Conservation (phyloP, 1,140 invertebrate species). For the Gonatopus flavifemur region DNA sequence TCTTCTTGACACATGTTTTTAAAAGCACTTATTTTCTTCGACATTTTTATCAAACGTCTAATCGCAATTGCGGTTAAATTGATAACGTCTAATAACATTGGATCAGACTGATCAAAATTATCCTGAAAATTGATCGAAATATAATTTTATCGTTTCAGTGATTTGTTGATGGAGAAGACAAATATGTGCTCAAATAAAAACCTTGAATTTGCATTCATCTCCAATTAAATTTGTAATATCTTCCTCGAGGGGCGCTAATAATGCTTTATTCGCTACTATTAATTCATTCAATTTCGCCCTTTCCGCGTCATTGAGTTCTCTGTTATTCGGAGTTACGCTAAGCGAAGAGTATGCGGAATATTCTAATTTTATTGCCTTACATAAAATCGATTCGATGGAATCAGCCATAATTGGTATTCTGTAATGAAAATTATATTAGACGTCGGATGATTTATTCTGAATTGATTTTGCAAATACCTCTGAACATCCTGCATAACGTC, state of each 20-base stretch:
- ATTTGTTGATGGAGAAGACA: no score
- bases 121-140: conserved; percentile 14
- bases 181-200: conserved; percentile 24
- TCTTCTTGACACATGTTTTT: conserved; percentile 90
- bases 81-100: conserved; percentile 78
- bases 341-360: conserved; percentile 71
- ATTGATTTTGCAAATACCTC: conserved; percentile 53
- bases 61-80: conserved; percentile 91
- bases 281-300: conserved; percentile 80
- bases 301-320: conserved; percentile 80
- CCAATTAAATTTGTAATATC: conserved; percentile 70
- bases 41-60: conserved; percentile 86
- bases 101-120: conserved; percentile 66
- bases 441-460: no score
- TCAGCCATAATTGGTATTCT: conserved; percentile 55
- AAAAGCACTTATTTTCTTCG: conserved; percentile 85
- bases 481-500: conserved; percentile 69
- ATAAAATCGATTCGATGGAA: conserved; percentile 79
- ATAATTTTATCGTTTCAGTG: background rate
- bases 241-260: conserved; percentile 79
- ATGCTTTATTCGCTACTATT: conserved; percentile 79
- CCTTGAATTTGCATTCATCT: conserved; percentile 65
- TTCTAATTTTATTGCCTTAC: conserved; percentile 81
- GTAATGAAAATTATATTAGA: conserved; percentile 18
- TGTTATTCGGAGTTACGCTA: conserved; percentile 62